Evolutionary conservation across 2,888 invertebrate species (phyloP).

Genomic region (Megamerina dolium): DNA sequence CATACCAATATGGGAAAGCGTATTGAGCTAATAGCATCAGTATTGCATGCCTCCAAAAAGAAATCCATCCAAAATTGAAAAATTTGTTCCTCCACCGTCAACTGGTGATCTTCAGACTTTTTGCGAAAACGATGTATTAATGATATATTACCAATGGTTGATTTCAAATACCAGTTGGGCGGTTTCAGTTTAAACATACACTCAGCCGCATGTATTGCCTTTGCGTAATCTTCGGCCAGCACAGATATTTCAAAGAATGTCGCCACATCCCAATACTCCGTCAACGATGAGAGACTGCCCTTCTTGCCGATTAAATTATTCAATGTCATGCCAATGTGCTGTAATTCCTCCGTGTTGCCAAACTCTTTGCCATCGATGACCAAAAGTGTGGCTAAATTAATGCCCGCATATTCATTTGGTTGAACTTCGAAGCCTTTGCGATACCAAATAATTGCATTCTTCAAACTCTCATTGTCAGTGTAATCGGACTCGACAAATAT

Average conservation of each 20-base stretch:
- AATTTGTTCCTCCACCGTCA: conserved; percentile 75
- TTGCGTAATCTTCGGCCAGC: conserved; percentile 91
- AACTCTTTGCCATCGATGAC: conserved; percentile 97
- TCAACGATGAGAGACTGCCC: conserved; percentile 84
- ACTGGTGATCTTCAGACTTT: conserved; percentile 65
- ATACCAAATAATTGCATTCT: conserved; percentile 95
- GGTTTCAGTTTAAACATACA: conserved; percentile 89
- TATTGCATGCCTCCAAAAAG: conserved; percentile 88
- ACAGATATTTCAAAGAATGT: conserved; percentile 98
- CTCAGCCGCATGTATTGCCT: conserved; percentile 94
- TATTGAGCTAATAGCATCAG: conserved; percentile 72
- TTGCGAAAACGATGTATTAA: conserved; percentile 87
- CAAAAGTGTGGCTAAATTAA: conserved; percentile 93
- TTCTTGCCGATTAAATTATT: conserved; percentile 98
- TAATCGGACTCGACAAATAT: conserved; percentile 96
- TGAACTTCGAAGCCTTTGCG: conserved; percentile 96
- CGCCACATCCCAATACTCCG: conserved; percentile 99
- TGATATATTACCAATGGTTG: conserved; percentile 93
- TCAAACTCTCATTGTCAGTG: conserved; percentile 77
- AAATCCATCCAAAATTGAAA: conserved; percentile 99
- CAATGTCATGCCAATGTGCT: conserved; percentile 89
- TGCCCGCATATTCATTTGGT: conserved; percentile 98
- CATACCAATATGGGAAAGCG: conserved; percentile 66
- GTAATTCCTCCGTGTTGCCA: conserved; percentile 81
- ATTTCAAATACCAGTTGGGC: conserved; percentile 91